Evolutionary conservation across 1,140 invertebrate species (phyloP), one percentile per base, ranked within the genome.

Genomic region (Lepidurus packardi): DNA sequence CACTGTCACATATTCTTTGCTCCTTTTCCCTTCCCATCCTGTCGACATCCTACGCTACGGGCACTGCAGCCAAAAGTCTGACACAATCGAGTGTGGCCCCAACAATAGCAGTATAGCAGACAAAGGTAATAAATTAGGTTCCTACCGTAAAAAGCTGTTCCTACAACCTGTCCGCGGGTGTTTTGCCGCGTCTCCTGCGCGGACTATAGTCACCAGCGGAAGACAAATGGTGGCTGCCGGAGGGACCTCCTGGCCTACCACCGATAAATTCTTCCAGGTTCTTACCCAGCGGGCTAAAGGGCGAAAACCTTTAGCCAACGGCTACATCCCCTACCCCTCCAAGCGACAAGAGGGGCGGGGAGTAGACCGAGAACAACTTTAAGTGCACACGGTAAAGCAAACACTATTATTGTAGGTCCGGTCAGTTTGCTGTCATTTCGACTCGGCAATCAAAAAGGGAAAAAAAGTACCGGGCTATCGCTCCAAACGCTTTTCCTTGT

Each of bases 251-350:
- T 65, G 53, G 53, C 53, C 53, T 65, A 65, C 53, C 53, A 21
- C 53, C 53, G 53, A 65, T 65, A 65, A 65, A 65, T 65, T 65
- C 53, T 65, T 65, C 53, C 53, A 7, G 53, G 53, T 65, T 65
- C 13, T 65, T 65, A 8, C 53, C 53, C 45, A 1, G 34, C 34
- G 34, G 34, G 34, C 34, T 34, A 34, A 34, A 34, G 34, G 34
- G 2, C 34, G 3, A 3, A 34, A 34, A 34, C 34, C 34, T 34
- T 34, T 34, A 34, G 34, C 34, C 34, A 34, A 4, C 34, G 34
- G 34, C 34, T 34, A 34, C 34, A 34, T 3, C 34, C 34, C 34
- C 2, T 4, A 34, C 34, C 34, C 5, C 45, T 47, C 45, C 45
- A 1, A 2, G 45, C 10, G 45, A 4, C 3, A 47, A 47, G 45